A percentile compares a stretch with the other conserved stretches of the same genome.
Conservation (phyloP, 2,113 vertebrate species). For the Protobothrops flavoviridis region DNA sequence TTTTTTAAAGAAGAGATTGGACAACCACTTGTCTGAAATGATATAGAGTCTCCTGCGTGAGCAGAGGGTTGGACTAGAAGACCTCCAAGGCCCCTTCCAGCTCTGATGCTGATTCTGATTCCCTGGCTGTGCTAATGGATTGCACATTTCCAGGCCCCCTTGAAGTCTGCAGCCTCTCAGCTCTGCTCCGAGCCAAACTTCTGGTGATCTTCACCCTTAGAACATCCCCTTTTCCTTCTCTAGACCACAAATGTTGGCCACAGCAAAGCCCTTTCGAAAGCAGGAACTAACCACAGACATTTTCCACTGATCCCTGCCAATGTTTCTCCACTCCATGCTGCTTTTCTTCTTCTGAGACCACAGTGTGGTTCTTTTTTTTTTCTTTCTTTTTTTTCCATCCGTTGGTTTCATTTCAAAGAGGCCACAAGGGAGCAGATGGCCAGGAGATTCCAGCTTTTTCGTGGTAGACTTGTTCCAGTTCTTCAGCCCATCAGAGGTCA, state of each 20-base stretch:
- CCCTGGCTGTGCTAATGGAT: background rate
- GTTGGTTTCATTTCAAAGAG: conserved; percentile 30
- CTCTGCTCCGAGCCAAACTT: background rate
- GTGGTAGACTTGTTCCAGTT: too few relatives aligned
- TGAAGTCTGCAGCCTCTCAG: background rate
- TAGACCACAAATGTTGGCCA: background rate
- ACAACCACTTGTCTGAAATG: too few relatives aligned
- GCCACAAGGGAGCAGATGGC: conserved; percentile 41
- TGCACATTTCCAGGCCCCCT: background rate
- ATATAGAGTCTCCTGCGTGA: too few relatives aligned
- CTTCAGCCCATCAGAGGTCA: conserved; percentile 28
- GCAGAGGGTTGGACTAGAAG: too few relatives aligned
- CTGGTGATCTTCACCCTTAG: background rate
- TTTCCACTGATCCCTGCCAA: conserved; percentile 43
- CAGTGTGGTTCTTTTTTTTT: background rate
- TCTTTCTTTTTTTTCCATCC: background rate
- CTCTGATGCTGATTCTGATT: background rate
- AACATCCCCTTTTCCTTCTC: background rate
- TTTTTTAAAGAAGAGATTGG: too few relatives aligned
- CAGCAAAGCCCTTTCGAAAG: background rate
- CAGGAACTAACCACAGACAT: conserved; percentile 32
- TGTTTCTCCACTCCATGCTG: conserved; percentile 7
- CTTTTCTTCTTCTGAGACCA: background rate
- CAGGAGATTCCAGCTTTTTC: background rate
- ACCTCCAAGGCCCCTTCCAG: too few relatives aligned